phyloP scores from a whole-genome alignment of 2,888 invertebrate genomes.

The Spicauda simplicius region DNA sequence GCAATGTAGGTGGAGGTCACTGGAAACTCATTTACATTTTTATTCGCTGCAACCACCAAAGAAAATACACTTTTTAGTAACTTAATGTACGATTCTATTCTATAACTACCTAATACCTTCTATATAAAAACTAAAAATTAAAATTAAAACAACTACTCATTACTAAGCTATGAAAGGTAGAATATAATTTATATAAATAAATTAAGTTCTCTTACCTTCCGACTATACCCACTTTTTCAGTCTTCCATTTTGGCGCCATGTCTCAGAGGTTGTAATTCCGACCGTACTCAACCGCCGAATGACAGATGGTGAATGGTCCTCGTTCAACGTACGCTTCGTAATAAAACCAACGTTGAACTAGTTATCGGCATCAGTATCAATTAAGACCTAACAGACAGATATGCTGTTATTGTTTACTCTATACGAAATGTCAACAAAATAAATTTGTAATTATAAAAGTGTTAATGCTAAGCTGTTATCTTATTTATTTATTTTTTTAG shows the following conservation, averaged over 20 bases:
- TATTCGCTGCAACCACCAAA: neutral
- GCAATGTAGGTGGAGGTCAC: neutral
- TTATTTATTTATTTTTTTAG: neutral
- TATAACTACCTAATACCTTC: too few species aligned
- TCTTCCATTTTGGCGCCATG: conserved; percentile 69
- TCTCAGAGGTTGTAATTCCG: conserved; percentile 18
- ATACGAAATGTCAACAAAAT: neutral
- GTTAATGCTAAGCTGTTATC: neutral
- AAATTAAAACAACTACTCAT: too few species aligned
- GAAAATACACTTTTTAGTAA: neutral
- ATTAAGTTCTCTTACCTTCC: conserved; percentile 86
- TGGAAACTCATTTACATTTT: neutral
- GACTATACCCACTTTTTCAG: conserved; percentile 90
- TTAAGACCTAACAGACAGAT: conserved; percentile 16
- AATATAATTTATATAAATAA: too few species aligned
- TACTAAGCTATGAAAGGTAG: too few species aligned
- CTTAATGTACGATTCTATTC: too few species aligned
- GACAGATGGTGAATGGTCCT: conserved; percentile 32
- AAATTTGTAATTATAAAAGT: neutral
- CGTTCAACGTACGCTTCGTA: conserved; percentile 14
- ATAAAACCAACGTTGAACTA: conserved; percentile 37
- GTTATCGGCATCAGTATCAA: conserved; percentile 41
- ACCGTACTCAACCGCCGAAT: conserved; percentile 23
- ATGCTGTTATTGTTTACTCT: neutral
- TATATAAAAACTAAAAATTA: too few species aligned